These are phyloP conservation scores for Bucorvus abyssinicus DNA, from an alignment of 2,797 vertebrate genomes.

Conservation along the genomic window DNA sequence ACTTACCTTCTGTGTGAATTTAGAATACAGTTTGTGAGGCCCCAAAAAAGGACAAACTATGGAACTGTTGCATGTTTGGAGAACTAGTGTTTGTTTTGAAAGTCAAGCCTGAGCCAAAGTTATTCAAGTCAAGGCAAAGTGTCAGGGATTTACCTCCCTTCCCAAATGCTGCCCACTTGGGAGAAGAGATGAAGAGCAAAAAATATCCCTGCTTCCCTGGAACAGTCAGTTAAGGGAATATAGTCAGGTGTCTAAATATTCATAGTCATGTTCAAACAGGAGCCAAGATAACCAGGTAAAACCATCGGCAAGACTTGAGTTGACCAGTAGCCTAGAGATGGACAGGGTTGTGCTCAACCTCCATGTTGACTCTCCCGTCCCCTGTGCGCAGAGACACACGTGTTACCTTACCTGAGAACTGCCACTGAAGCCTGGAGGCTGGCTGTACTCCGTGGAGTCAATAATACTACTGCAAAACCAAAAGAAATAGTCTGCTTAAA, in stretches of 20 bases:
- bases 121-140: not conserved
- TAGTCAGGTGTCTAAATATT: not conserved
- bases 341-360: not conserved
- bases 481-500: slow-evolving; percentile 53
- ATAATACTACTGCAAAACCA: slow-evolving; percentile 89
- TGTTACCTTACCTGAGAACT: slow-evolving; percentile 83
- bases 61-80: not conserved
- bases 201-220: not conserved
- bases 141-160: not conserved
- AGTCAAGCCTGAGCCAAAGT: not conserved
- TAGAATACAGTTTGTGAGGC: not conserved
- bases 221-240: not conserved
- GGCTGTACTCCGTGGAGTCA: slow-evolving; percentile 91
- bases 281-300: no score
- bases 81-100: not conserved
- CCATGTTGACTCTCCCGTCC: accelerated
- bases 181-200: not conserved
- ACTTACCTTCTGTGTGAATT: not conserved
- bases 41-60: not conserved
- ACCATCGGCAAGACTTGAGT: not conserved
- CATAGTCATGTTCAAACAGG: no score
- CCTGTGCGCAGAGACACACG: not conserved
- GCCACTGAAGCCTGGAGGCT: slow-evolving; percentile 92
- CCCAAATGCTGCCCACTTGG: not conserved
- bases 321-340: not conserved